These are phyloP conservation scores for Phyllotis vaccarum DNA, from an alignment of 2,797 vertebrate genomes.

Conservation along the genomic window DNA sequence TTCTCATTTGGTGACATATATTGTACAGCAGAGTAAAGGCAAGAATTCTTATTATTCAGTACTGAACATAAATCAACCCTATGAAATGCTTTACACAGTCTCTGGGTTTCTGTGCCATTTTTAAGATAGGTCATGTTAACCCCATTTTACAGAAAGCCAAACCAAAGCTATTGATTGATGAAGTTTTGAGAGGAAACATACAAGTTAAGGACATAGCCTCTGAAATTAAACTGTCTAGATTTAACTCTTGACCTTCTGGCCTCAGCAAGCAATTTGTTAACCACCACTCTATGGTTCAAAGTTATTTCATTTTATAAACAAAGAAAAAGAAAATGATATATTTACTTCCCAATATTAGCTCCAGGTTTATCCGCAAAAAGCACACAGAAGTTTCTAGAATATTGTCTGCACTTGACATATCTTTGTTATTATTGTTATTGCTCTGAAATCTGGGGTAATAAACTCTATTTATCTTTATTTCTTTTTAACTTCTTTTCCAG, in stretches of 20 bases:
- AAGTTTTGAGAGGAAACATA: not conserved
- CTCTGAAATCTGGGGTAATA: slow-evolving; percentile 4
- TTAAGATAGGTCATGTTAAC: not conserved
- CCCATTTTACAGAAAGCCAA: not conserved
- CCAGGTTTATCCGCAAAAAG: not conserved
- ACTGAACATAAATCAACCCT: not conserved
- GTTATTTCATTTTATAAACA: not conserved
- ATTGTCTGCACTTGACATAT: not conserved
- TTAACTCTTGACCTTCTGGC: slow-evolving; percentile 9
- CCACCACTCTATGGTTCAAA: not conserved
- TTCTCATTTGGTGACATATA: slow-evolving; percentile 2
- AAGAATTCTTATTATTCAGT: not conserved
- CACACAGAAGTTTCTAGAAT: not conserved
- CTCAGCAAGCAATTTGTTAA: not conserved
- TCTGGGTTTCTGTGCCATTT: not conserved
- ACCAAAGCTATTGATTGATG: not conserved
- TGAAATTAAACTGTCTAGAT: not conserved
- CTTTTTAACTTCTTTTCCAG: slow-evolving; percentile 37
- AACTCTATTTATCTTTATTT: slow-evolving; percentile 32
- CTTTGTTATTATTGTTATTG: not conserved
- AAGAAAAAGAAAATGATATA: not conserved
- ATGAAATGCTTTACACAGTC: not conserved
- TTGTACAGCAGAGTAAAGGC: not conserved
- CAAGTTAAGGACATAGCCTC: not conserved
- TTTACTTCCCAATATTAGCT: not conserved